Evolutionary conservation across 35 echinoderm and acorn worm genomes (phyloP), one percentile per base, ranked within the genome.

Genomic region (Heliocidaris erythrogramma): DNA sequence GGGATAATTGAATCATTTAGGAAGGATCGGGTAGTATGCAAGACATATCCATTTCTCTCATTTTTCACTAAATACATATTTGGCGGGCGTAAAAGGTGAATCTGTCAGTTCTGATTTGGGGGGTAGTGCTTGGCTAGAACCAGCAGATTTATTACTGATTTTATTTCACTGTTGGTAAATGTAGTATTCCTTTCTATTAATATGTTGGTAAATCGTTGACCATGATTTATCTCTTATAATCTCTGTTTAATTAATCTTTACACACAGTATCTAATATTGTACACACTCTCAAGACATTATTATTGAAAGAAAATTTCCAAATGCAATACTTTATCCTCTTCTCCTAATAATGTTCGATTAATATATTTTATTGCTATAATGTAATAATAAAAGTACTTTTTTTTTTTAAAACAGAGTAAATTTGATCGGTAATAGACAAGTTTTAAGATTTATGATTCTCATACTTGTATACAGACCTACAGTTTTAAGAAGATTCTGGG

Each of bases 1-100:
- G 65, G 65, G 65, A 78, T 78, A 78, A 78, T 78, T 78, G 65
- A 78, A 78, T 78, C 65, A 78, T 78, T 78, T 78, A 78, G 65
- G 65, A 78, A 24, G 65, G 21, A 78, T 78, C 65, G 17, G 17
- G 27, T 78, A 78, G 65, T 78, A 78, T 27, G 65, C 65, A 18
- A 78, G 65, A 78, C 65, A n/a, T 78, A 78, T 78, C 65, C 14
- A 78, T 78, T 78, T 78, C 65, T n/a, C 65, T 78, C 65, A 78
- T 78, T 78, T 78, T 78, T 78, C 65, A 78, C 65, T 78, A 78
- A 78, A 78, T 78, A 78, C 65, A 78, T 78, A 24, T 78, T 78
- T 78, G 65, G 65, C 65, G 65, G 65, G 65, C 65, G 27, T 78
- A 78, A 78, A 78, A 78, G 65, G 65, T 21, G 18, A 78, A 18